A percentile compares a stretch with the other conserved stretches of the same genome.
Evolutionary conservation across 2,888 invertebrate species (phyloP).

Genomic region (Malacosoma neustria): DNA sequence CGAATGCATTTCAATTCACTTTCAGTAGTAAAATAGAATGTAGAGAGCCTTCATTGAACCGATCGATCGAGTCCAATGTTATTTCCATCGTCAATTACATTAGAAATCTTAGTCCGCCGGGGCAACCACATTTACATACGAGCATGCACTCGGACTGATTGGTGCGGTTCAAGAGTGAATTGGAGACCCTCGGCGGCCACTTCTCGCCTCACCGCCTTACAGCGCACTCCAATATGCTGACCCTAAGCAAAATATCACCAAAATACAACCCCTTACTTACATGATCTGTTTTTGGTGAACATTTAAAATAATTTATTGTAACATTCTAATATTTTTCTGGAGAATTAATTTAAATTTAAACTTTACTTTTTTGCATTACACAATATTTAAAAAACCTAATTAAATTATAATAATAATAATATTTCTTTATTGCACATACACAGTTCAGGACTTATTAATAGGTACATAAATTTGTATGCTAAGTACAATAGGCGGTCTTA

Average conservation of each 20-base stretch:
- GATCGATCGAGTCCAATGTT: not conserved
- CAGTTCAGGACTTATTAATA: too few relatives aligned
- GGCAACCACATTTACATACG: constrained; percentile 41
- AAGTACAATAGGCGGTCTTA: too few relatives aligned
- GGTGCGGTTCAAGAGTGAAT: constrained; percentile 22
- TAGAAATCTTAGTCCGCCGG: constrained; percentile 47
- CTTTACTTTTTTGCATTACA: too few relatives aligned
- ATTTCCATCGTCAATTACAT: constrained; percentile 48
- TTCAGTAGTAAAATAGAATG: not conserved
- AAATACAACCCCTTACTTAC: not conserved
- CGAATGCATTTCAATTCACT: not conserved
- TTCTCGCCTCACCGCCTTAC: constrained; percentile 13
- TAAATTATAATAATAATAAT: too few relatives aligned
- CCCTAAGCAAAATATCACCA: constrained; percentile 1
- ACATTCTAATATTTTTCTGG: too few relatives aligned
- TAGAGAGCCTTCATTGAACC: not conserved
- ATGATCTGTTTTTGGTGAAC: too few relatives aligned
- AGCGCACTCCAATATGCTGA: not conserved
- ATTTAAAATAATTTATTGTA: too few relatives aligned
- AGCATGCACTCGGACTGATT: constrained; percentile 52
- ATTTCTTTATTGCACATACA: too few relatives aligned
- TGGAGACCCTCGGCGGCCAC: constrained; percentile 11
- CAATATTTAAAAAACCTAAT: too few relatives aligned
- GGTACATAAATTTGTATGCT: too few relatives aligned
- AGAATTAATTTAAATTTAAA: too few relatives aligned